A percentile compares a stretch with the other conserved stretches of the same genome.
Conservation (phyloP, 2,888 invertebrate genomes). For the Hemicrepidius hirtus region DNA sequence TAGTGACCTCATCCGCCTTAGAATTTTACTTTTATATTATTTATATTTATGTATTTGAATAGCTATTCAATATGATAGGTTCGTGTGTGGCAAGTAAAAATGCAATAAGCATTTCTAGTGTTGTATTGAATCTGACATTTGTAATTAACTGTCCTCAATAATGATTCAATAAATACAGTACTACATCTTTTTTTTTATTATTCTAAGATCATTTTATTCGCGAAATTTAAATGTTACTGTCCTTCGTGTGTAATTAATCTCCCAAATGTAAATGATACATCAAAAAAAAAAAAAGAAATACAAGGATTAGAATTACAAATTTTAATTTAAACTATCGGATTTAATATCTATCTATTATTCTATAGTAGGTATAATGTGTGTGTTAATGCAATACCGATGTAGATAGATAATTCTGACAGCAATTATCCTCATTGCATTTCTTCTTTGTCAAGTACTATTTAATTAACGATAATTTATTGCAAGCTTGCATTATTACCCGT, state of each 20-base stretch:
- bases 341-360: background rate
- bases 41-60: conserved; percentile 5
- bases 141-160: conserved; percentile 16
- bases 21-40: conserved; percentile 29
- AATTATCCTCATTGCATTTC: conserved; percentile 13
- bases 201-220: too few relatives aligned
- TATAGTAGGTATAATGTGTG: background rate
- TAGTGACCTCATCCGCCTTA: conserved; percentile 24
- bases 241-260: too few relatives aligned
- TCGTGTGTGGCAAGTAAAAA: conserved; percentile 23
- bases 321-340: background rate
- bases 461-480: conserved; percentile 13
- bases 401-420: conserved; percentile 20
- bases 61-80: conserved; percentile 4
- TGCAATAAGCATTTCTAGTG: background rate
- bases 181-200: too few relatives aligned
- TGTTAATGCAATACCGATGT: conserved; percentile 20
- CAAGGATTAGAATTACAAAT: background rate
- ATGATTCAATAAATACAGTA: background rate
- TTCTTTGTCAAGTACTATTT: conserved; percentile 8
- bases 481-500: too few relatives aligned
- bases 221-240: too few relatives aligned
- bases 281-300: background rate
- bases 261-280: too few relatives aligned
- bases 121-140: conserved; percentile 21